Conservation (phyloP, 1,140 invertebrate species). For the Anthonomus grandis region DNA sequence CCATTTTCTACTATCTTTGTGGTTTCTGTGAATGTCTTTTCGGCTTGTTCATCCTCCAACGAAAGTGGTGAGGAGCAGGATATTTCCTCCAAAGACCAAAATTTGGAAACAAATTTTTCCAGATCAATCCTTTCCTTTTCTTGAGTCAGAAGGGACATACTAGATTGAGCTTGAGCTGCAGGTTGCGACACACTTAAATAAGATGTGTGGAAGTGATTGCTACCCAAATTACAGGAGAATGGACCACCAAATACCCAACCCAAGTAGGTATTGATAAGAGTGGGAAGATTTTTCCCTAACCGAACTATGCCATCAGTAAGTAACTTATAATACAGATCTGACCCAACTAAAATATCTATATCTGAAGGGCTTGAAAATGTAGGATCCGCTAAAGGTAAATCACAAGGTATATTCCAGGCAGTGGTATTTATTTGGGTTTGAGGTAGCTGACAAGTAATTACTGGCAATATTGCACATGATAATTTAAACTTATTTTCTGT, state of each 20-base stretch:
- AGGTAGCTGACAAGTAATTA: slow-evolving; percentile 1
- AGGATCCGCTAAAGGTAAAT: slow-evolving; percentile 3
- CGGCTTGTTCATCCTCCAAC: slow-evolving; percentile 6
- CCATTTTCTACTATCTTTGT: slow-evolving; percentile 1
- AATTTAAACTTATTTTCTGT: neutral
- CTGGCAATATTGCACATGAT: neutral
- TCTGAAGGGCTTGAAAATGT: neutral
- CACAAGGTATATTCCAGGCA: slow-evolving; percentile 1
- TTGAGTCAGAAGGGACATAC: neutral
- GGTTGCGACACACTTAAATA: too few relatives aligned
- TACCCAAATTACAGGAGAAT: too few relatives aligned
- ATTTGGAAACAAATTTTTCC: slow-evolving; percentile 9
- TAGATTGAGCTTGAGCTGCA: too few relatives aligned
- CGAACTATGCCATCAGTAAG: neutral
- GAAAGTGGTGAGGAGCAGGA: neutral
- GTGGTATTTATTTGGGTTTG: neutral
- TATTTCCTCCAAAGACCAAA: slow-evolving; percentile 14
- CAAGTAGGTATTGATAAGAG: neutral
- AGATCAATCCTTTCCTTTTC: neutral
- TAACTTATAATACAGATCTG: neutral
- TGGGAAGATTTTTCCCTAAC: neutral
- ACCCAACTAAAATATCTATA: slow-evolving; percentile 12
- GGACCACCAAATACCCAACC: neutral
- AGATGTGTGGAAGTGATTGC: neutral
- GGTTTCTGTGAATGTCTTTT: slow-evolving; percentile 5